These are phyloP conservation scores for Isurus oxyrinchus DNA, from an alignment of 2,113 vertebrate genomes.

Conservation along the genomic window DNA sequence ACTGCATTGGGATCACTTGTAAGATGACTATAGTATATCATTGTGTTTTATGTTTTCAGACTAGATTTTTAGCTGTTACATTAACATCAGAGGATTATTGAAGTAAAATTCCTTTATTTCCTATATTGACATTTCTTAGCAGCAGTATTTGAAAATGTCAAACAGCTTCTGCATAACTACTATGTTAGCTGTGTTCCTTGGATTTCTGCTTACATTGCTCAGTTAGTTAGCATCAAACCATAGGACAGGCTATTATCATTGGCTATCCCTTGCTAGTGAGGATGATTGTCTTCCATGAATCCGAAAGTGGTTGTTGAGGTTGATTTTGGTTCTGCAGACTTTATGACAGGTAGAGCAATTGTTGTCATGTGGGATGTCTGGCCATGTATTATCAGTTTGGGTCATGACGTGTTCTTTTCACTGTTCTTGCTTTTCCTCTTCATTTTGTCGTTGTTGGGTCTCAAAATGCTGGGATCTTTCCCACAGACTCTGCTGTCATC, in stretches of 20 bases:
- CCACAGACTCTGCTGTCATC: too few relatives aligned
- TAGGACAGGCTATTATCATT: background rate
- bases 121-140: background rate
- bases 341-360: too few relatives aligned
- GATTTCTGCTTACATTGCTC: background rate
- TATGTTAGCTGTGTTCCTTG: background rate
- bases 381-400: too few relatives aligned
- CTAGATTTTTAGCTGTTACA: background rate
- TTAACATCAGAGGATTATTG: background rate
- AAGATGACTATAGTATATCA: background rate
- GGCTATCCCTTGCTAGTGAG: too few relatives aligned
- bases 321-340: too few relatives aligned
- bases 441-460: too few relatives aligned
- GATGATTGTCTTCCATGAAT: too few relatives aligned
- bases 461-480: too few relatives aligned
- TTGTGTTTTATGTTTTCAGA: background rate
- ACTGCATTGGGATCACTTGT: background rate
- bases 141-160: background rate
- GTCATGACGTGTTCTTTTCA: too few relatives aligned
- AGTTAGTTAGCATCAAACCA: background rate
- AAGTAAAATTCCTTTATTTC: background rate
- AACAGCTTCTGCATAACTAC: background rate
- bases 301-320: too few relatives aligned
- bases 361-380: too few relatives aligned
- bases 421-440: too few relatives aligned